Percentiles rank a stretch among this genome's conserved stretches.
These are phyloP conservation scores for Vidua macroura DNA, from an alignment of 2,113 vertebrate species.

Conservation along the genomic window DNA sequence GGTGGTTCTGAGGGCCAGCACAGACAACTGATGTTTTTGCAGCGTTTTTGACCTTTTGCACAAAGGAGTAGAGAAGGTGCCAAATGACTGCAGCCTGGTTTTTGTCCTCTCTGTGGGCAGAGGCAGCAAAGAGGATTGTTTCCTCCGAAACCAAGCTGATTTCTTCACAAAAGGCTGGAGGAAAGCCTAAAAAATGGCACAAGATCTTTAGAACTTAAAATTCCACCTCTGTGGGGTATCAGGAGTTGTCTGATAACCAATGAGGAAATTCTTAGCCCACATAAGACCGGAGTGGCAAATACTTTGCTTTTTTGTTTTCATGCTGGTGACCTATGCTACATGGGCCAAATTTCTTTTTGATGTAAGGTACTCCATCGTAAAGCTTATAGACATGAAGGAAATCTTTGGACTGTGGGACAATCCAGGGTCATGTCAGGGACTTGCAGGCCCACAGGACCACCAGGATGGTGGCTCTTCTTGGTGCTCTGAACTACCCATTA, in stretches of 20 bases:
- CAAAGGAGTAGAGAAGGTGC: neutral
- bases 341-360: neutral
- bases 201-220: neutral
- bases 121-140: neutral
- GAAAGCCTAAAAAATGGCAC: neutral
- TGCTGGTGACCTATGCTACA: neutral
- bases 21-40: neutral
- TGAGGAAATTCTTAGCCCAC: neutral
- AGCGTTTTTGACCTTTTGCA: slow-evolving; percentile 7
- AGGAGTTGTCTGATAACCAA: neutral
- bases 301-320: neutral
- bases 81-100: neutral
- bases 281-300: neutral
- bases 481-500: neutral
- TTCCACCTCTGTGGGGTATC: neutral
- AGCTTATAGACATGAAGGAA: neutral
- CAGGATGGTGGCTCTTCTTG: neutral
- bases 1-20: neutral
- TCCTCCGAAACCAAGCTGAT: neutral
- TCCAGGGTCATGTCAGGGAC: neutral
- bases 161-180: neutral
- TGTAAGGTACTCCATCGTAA: neutral
- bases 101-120: neutral
- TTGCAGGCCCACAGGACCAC: neutral
- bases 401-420: neutral